phyloP scores from a whole-genome alignment of 2,113 vertebrate species.

The Candoia aspera region DNA sequence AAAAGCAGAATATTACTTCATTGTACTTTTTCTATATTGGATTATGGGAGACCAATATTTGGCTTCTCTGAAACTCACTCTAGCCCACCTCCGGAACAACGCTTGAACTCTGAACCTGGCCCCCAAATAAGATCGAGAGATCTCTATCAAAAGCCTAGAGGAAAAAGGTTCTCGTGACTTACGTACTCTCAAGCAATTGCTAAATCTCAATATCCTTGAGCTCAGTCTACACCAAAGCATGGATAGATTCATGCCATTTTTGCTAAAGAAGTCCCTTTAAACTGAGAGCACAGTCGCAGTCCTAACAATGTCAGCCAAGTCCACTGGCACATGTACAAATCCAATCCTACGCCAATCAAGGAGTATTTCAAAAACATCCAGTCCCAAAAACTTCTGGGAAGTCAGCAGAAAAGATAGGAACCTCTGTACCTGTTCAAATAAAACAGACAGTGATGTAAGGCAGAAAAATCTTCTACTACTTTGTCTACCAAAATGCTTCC shows the following conservation, averaged over 20 bases:
- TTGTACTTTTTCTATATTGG: no score
- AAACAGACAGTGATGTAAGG: background rate
- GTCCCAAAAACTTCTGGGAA: background rate
- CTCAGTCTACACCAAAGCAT: background rate
- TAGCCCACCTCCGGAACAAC: no score
- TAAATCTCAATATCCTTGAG: background rate
- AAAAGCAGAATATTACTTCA: no score
- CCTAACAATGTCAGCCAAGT: background rate
- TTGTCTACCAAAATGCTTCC: background rate
- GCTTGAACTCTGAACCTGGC: no score
- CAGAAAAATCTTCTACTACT: background rate
- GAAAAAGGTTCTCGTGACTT: background rate
- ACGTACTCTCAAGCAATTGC: background rate
- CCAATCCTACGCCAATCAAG: background rate
- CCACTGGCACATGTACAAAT: no score
- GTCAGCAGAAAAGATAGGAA: no score
- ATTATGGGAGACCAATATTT: no score
- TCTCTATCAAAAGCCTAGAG: background rate
- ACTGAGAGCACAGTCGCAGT: no score
- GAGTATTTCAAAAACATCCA: background rate
- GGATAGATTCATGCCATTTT: no score
- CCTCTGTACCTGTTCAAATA: background rate
- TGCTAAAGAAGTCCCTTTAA: no score
- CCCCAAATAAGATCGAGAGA: no score
- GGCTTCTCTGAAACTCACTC: no score